Conservation (phyloP, 1,140 invertebrate species). For the Ctenoplectra terminalis region DNA sequence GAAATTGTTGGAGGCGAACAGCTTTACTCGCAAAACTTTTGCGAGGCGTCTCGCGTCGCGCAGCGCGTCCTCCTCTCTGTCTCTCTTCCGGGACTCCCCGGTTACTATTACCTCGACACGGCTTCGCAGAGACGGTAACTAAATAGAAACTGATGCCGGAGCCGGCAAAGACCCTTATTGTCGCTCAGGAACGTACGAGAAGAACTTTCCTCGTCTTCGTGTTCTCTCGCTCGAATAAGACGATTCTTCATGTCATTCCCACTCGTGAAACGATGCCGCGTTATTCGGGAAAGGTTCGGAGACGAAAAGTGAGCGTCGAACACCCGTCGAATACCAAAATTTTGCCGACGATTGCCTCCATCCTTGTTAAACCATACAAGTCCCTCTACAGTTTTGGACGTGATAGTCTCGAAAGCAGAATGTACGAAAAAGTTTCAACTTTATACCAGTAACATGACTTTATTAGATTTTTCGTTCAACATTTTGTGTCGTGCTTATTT, state of each 20-base stretch:
- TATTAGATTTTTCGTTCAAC: too few species aligned
- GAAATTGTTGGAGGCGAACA: conserved; percentile 69
- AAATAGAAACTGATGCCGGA: conserved; percentile 75
- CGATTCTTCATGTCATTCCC: conserved; percentile 78
- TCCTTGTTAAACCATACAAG: conserved; percentile 12
- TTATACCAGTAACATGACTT: too few species aligned
- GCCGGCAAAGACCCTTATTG: conserved; percentile 73
- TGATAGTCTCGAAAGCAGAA: neutral
- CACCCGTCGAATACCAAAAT: conserved; percentile 76
- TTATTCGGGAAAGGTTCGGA: conserved; percentile 42
- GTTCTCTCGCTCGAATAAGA: conserved; percentile 75
- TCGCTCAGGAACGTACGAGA: conserved; percentile 69
- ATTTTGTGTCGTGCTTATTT: too few species aligned
- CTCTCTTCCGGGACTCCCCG: conserved; percentile 34
- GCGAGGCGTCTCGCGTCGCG: conserved; percentile 60
- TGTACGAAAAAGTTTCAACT: neutral
- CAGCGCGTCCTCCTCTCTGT: conserved; percentile 3
- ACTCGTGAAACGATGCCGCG: conserved; percentile 35
- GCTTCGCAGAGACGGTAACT: conserved; percentile 72
- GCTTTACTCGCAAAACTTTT: conserved; percentile 67
- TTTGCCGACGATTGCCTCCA: conserved; percentile 9
- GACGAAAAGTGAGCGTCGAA: conserved; percentile 75
- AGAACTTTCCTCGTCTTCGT: conserved; percentile 72
- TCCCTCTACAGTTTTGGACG: neutral
- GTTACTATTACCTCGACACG: conserved; percentile 71